phyloP scores from a whole-genome alignment of 2,113 vertebrate genomes.

The Charadrius vociferus region DNA sequence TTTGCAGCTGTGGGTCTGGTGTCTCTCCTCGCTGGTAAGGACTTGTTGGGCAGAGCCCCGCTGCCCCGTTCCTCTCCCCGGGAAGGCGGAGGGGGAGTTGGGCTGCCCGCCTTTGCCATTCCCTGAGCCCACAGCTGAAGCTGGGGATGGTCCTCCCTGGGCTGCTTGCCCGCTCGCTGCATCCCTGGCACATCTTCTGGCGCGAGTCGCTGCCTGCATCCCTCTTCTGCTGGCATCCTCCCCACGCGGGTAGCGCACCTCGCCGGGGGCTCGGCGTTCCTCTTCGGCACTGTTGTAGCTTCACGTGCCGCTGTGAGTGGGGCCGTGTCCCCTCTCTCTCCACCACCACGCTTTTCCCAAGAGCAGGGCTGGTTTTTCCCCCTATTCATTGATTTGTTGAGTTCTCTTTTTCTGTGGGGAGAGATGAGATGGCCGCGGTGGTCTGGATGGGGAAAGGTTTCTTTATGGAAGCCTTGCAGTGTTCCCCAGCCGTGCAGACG shows the following conservation, averaged over 20 bases:
- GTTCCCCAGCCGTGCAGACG: neutral
- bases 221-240: neutral
- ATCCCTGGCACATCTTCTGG: neutral
- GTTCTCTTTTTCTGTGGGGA: neutral
- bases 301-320: neutral
- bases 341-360: neutral
- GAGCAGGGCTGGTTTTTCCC: neutral
- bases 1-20: neutral
- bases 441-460: neutral
- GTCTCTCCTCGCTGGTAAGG: neutral
- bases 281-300: neutral
- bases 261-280: no score
- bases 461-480: neutral
- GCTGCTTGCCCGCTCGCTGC: rapidly evolving
- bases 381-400: neutral
- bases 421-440: neutral
- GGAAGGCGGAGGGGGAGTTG: neutral
- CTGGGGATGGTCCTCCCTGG: neutral
- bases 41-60: neutral
- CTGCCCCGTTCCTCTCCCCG: neutral
- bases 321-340: neutral
- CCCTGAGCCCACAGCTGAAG: neutral
- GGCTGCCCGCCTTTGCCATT: neutral
- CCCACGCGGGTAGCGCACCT: rapidly evolving
- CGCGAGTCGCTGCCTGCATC: neutral